Base-by-base conservation (phyloP, 2,113 vertebrate genomes). In the Salvelinus alpinus region DNA sequence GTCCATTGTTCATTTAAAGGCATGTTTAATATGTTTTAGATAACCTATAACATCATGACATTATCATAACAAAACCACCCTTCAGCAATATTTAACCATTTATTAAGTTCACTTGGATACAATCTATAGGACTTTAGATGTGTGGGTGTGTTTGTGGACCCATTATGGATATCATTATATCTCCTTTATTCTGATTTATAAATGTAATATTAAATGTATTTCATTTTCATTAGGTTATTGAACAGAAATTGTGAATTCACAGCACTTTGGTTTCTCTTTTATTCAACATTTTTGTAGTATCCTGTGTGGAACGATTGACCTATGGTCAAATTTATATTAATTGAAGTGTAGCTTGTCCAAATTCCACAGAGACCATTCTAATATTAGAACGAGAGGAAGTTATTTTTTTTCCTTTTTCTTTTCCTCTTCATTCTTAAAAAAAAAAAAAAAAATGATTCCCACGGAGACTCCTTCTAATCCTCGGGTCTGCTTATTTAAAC, bases 321-420 rank as follows among this genome's bases (percentile, higher is more conserved):
- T 44, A 44, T 44, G 38, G 38, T 44, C 38, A 44, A 44, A 9
- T 44, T 65, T 25, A 70, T 54, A 68, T 72, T 67, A 72, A 77
- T 77, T 82, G 57, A 66, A 78, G 18, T 76, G 44, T 57, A 22
- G 64, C 18, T 25, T 76, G 67, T 80, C 71, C 66, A 38, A 79
- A 86, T 84, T 89, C 88, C 90, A 87, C 88, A 82, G 76, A 78
- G 64, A 85, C 72, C 81, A 78, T 29, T 84, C 93, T 93, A 88
- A 91, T 83, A 89, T 89, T 90, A 93, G 92, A 75, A 69, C 0
- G 0, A 22, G 60, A 82, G 88, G 86, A 88, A 92, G 91, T 75
- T 69, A 86, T 78, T 83, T 86, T 78, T 78, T 54, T n/a, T 70
- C 48, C 82, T 1, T 62, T 16, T 11, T 44, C 4, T 62, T 62